Evolutionary conservation across 2,797 vertebrate genomes (phyloP).

Genomic region (Peromyscus eremicus): DNA sequence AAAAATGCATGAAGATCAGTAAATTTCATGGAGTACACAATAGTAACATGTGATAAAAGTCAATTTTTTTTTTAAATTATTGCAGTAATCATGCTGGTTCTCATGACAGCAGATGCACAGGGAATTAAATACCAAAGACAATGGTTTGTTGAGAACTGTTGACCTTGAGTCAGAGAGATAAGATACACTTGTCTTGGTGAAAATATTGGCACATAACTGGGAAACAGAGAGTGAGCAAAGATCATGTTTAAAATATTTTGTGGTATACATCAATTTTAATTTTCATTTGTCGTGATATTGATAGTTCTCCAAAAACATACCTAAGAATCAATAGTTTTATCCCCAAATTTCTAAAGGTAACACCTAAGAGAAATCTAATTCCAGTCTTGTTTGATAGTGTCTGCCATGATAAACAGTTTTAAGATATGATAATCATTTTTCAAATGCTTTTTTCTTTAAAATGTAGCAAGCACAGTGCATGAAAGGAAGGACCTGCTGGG

Average conservation of each 20-base stretch:
- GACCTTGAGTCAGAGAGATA: not conserved
- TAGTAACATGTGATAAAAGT: not conserved
- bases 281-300: conserved; percentile 33
- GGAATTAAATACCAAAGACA: not conserved
- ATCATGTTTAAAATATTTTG: conserved; percentile 49
- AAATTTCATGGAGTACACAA: not conserved
- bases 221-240: not conserved
- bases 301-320: conserved; percentile 21
- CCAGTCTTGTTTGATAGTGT: conserved; percentile 17
- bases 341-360: conserved; percentile 32
- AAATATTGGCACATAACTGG: conserved; percentile 4
- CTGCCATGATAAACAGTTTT: not conserved
- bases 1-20: not conserved
- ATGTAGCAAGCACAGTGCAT: not conserved
- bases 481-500: not conserved
- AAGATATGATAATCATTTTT: conserved; percentile 10
- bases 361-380: conserved; percentile 43
- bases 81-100: not conserved
- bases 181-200: conserved; percentile 35
- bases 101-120: not conserved
- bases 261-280: not conserved
- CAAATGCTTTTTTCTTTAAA: not conserved
- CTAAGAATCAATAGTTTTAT: not conserved
- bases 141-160: conserved; percentile 28
- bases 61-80: not conserved